A percentile compares a stretch with the other conserved stretches of the same genome.
Evolutionary conservation across 2,888 invertebrate genomes (phyloP).

Genomic region (Erannis defoliaria): DNA sequence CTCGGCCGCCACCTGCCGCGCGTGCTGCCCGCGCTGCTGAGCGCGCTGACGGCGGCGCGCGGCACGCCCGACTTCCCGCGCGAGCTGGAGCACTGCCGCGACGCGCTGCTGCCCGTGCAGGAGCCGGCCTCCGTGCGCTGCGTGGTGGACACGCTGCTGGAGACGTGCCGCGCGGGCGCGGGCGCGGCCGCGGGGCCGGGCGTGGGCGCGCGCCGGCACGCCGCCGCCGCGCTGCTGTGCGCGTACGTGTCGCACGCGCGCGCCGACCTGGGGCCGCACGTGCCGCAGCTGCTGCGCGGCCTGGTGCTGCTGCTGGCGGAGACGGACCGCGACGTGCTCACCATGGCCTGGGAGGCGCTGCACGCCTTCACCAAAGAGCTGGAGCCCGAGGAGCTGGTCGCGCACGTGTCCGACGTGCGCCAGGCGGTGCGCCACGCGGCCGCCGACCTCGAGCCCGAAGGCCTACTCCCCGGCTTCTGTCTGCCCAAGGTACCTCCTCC

Average conservation of each 20-base stretch:
- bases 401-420: slow-evolving; percentile 95
- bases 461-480: slow-evolving; percentile 96
- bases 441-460: slow-evolving; percentile 93
- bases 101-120: slow-evolving; percentile 95
- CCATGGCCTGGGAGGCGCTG: slow-evolving; percentile 97
- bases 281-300: slow-evolving; percentile 95
- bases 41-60: slow-evolving; percentile 90
- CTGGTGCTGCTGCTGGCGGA: slow-evolving; percentile 95
- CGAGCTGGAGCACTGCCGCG: slow-evolving; percentile 96
- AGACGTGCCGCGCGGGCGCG: slow-evolving; percentile 59
- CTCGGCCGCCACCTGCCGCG: slow-evolving; percentile 95
- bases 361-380: slow-evolving; percentile 92
- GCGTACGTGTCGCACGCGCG: slow-evolving; percentile 96
- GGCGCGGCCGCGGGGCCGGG: slow-evolving; percentile 91
- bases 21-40: slow-evolving; percentile 96
- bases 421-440: slow-evolving; percentile 97
- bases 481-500: slow-evolving; percentile 90
- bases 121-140: slow-evolving; percentile 96
- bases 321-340: slow-evolving; percentile 89
- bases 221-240: slow-evolving; percentile 95
- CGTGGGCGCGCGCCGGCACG: slow-evolving; percentile 88
- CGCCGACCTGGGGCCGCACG: slow-evolving; percentile 94
- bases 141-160: slow-evolving; percentile 82
- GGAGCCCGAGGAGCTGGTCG: slow-evolving; percentile 93
- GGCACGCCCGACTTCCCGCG: slow-evolving; percentile 88